Evolutionary conservation across 2,797 vertebrate genomes (phyloP).

Genomic region (Xiphorhynchus erythropygius): DNA sequence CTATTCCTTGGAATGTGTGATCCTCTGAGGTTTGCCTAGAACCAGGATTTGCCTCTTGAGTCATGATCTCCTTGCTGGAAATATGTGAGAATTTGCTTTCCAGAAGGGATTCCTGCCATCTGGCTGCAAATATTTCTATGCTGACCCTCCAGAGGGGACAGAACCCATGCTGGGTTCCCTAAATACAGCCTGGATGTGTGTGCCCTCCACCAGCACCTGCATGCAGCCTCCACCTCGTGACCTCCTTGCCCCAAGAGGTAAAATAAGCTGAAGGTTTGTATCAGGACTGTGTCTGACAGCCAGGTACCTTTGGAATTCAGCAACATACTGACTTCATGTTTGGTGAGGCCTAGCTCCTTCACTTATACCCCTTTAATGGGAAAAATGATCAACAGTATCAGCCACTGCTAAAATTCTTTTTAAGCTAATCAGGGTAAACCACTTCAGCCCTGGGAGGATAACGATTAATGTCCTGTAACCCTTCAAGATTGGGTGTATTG

Average conservation of each 20-base stretch:
- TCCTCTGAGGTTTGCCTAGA: neutral
- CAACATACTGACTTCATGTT: neutral
- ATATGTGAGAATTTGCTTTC: neutral
- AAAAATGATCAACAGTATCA: neutral
- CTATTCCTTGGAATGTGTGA: neutral
- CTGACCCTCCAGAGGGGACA: neutral
- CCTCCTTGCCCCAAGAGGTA: fast-evolving
- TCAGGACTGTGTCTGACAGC: neutral
- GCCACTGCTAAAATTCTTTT: neutral
- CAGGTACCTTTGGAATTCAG: neutral
- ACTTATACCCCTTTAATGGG: neutral
- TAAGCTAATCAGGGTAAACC: neutral
- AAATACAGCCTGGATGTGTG: neutral
- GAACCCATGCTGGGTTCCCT: neutral
- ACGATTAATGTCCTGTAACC: neutral
- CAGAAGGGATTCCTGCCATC: neutral
- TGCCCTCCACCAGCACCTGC: neutral
- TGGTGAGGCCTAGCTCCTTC: neutral
- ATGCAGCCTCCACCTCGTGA: neutral
- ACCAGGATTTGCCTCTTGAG: neutral
- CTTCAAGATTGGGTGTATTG: neutral
- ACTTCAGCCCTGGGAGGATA: neutral
- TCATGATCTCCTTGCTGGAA: neutral
- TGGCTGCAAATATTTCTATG: neutral
- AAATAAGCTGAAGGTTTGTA: neutral